A percentile compares a stretch with the other conserved stretches of the same genome.
Evolutionary conservation across 2,113 vertebrate species (phyloP).

Genomic region (Bothrops jararaca): DNA sequence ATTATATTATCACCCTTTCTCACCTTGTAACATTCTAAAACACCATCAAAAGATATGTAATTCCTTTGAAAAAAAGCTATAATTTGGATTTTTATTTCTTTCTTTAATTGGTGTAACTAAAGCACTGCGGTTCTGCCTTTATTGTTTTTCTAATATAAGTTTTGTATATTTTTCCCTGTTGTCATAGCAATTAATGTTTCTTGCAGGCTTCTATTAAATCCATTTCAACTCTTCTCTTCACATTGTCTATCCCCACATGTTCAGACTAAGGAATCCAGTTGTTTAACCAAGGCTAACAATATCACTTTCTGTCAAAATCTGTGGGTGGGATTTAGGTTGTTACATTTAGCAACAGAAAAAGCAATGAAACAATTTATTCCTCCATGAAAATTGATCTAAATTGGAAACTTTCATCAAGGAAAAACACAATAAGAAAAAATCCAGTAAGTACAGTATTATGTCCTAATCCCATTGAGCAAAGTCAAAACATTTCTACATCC

Average conservation of each 20-base stretch:
- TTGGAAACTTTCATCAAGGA: not conserved
- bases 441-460: not conserved
- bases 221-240: constrained; percentile 26
- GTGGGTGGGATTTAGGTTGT: constrained; percentile 29
- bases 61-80: not conserved
- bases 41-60: not conserved
- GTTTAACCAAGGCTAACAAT: constrained; percentile 59
- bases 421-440: not conserved
- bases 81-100: not conserved
- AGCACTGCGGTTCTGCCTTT: constrained; percentile 11
- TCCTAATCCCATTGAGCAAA: not conserved
- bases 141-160: constrained; percentile 34
- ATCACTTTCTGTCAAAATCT: constrained; percentile 28
- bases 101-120: constrained; percentile 22
- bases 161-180: constrained; percentile 65
- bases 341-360: constrained; percentile 38
- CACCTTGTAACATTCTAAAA: not conserved
- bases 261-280: constrained; percentile 65
- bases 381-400: not conserved
- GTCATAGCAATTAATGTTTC: constrained; percentile 66
- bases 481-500: not conserved
- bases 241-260: constrained; percentile 63
- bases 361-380: not conserved
- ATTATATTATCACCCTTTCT: not conserved
- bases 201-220: constrained; percentile 49